Conservation (phyloP, 2,888 invertebrate genomes). For the Spisula subtruncata region DNA sequence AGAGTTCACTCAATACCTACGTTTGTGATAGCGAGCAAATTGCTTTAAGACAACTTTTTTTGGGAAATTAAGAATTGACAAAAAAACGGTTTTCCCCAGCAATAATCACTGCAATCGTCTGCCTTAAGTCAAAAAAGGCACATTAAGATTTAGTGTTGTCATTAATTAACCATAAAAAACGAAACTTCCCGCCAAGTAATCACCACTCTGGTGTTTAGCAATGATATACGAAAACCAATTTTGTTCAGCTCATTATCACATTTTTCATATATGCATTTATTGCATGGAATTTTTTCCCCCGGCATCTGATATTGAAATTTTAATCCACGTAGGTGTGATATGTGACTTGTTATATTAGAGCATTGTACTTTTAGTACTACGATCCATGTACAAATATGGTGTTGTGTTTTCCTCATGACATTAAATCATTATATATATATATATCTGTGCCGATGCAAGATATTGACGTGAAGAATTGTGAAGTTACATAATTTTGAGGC, state of each 20-base stretch:
- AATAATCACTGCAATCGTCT: slow-evolving; percentile 6
- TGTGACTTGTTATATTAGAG: neutral
- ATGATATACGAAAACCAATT: neutral
- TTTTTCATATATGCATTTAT: neutral
- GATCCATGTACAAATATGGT: neutral
- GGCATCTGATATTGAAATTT: neutral
- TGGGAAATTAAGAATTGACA: slow-evolving; percentile 3
- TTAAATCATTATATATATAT: neutral
- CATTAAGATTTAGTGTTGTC: slow-evolving; percentile 7
- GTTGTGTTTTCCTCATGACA: neutral
- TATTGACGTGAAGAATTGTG: too few relatives aligned
- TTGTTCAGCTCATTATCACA: neutral
- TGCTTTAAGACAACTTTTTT: neutral
- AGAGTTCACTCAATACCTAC: too few relatives aligned
- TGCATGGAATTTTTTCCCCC: neutral
- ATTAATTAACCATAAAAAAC: slow-evolving; percentile 23
- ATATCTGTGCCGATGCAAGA: too few relatives aligned
- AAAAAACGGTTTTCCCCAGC: neutral
- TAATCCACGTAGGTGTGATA: neutral
- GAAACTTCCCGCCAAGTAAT: neutral
- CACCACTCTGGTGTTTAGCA: neutral
- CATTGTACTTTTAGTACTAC: too few relatives aligned
- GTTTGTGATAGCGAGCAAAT: neutral
- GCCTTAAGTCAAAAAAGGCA: slow-evolving; percentile 10
- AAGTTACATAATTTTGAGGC: too few relatives aligned